Evolutionary conservation across 2,888 invertebrate species (phyloP), one percentile per base, ranked within the genome.

Genomic region (Epirrhoe tristata): DNA sequence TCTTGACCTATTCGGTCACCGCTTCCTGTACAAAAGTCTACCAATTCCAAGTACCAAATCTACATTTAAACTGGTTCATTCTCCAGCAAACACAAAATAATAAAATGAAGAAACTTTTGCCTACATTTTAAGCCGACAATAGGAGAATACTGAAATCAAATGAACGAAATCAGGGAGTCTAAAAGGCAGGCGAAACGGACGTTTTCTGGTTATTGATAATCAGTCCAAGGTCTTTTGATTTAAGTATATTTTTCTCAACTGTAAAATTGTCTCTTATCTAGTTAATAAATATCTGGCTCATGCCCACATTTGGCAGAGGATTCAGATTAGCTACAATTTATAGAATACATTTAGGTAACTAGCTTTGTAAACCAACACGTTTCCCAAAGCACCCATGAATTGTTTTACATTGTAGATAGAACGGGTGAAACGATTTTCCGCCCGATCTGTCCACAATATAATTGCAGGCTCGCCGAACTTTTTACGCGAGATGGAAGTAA

Each of bases 401-500:
- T 57, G 71, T 62, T 58, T 59, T 58, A 63, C 64, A 64, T 71
- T 67, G 52, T 59, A 51, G 58, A 34, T 39, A 54, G 50, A 59
- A 67, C 66, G 63, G 68, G 56, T 63, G 58, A 39, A 52, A 24
- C 24, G 24, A 24, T 24, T 24, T 24, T 24, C 24, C 24, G 24
- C 24, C 24, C 24, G 24, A 24, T 24, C 24, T 24, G 24, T 24
- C 24, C 24, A 24, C 24, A 36, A 50, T 54, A 56, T 68, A 70
- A 70, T 71, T 70, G 70, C 63, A 57, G 61, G 65, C 52, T 60
- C 67, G 66, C 59, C 62, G 58, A 66, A 63, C 63, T 54, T 65
- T 79, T 83, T 85, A 82, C 83, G 80, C 77, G 84, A 72, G 54
- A 17, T 12, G n/a, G 71, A 71, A 84, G 84, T 87, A 86, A 88